phyloP scores from a whole-genome alignment of 2,888 invertebrate genomes.

The Deilephila elpenor region DNA sequence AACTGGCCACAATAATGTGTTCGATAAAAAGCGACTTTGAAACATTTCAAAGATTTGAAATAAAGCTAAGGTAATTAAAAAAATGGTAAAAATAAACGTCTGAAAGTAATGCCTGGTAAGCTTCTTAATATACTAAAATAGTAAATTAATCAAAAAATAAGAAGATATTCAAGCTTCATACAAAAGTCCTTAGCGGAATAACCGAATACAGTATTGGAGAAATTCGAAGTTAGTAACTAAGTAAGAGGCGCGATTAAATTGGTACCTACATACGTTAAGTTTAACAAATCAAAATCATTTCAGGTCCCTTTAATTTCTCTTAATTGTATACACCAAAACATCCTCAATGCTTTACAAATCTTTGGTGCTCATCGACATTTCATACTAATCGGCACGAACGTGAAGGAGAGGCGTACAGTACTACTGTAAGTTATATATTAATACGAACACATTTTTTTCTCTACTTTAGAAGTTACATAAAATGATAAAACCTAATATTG shows the following conservation, averaged over 20 bases:
- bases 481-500: slow-evolving; percentile 77
- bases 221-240: slow-evolving; percentile 70
- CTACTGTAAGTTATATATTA: slow-evolving; percentile 47
- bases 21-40: slow-evolving; percentile 51
- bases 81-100: slow-evolving; percentile 39
- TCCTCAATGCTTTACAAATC: slow-evolving; percentile 79
- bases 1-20: slow-evolving; percentile 81
- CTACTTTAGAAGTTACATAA: slow-evolving; percentile 68
- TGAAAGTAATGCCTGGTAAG: slow-evolving; percentile 62
- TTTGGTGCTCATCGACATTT: slow-evolving; percentile 83
- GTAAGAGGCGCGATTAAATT: slow-evolving; percentile 78
- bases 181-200: slow-evolving; percentile 65
- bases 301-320: slow-evolving; percentile 84
- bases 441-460: slow-evolving; percentile 80
- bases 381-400: slow-evolving; percentile 74
- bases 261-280: slow-evolving; percentile 80
- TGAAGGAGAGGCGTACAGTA: slow-evolving; percentile 67
- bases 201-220: slow-evolving; percentile 64
- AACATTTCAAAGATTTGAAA: slow-evolving; percentile 57
- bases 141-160: slow-evolving; percentile 75
- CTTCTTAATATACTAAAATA: slow-evolving; percentile 69
- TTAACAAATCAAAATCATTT: slow-evolving; percentile 79
- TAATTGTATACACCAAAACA: slow-evolving; percentile 82
- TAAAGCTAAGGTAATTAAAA: slow-evolving; percentile 42
- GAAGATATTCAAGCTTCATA: slow-evolving; percentile 65